Evolutionary conservation across 1,140 invertebrate genomes (phyloP).

Genomic region (Drosophila ercepeae): DNA sequence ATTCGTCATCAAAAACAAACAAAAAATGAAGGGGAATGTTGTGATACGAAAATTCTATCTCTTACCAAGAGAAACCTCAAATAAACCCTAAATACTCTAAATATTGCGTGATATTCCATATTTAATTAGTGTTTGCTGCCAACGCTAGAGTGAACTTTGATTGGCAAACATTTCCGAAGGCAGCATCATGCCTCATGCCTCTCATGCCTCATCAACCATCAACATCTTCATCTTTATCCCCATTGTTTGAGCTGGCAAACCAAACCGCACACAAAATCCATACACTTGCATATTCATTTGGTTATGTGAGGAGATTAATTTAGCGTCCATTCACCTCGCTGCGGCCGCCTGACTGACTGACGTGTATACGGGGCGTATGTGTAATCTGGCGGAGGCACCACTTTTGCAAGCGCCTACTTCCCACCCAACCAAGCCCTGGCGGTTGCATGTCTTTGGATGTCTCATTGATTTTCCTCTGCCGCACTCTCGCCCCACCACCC

Average conservation of each 20-base stretch:
- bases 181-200: neutral
- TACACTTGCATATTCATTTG: constrained; percentile 39
- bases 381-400: constrained; percentile 50
- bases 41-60: neutral
- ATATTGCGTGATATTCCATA: constrained; percentile 33
- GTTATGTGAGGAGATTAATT: constrained; percentile 55
- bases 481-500: constrained; percentile 1
- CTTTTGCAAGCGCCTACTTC: constrained; percentile 56
- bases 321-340: constrained; percentile 67
- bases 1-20: constrained; percentile 16
- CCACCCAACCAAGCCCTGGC: constrained; percentile 20
- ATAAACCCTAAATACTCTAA: neutral
- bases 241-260: constrained; percentile 31
- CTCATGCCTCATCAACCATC: too few relatives aligned
- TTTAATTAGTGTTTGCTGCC: constrained; percentile 22
- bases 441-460: constrained; percentile 46
- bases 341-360: constrained; percentile 39
- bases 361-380: constrained; percentile 51
- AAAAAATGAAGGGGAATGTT: neutral
- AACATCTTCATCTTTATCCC: constrained; percentile 26
- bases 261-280: constrained; percentile 9
- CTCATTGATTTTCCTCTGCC: constrained; percentile 53
- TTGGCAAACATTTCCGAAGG: constrained; percentile 39
- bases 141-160: constrained; percentile 39
- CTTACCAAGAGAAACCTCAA: too few relatives aligned